Evolutionary conservation across 2,888 invertebrate species (phyloP).

Genomic region (Quadriops clusia): DNA sequence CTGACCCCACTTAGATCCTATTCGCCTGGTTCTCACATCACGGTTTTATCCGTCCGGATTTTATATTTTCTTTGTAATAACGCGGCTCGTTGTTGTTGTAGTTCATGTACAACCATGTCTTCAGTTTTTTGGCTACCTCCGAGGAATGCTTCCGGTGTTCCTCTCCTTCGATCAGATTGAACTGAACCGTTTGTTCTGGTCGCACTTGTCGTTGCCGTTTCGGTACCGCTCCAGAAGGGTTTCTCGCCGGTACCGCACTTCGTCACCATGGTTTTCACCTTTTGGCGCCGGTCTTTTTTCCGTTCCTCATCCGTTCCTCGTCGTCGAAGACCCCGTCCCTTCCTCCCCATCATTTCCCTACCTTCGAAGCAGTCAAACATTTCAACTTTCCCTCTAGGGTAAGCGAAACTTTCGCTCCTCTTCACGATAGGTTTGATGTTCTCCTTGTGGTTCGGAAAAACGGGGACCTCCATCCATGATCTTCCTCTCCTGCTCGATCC

Average conservation of each 20-base stretch:
- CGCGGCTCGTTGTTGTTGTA: conserved; percentile 17
- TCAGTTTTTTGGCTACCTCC: conserved; percentile 39
- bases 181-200: conserved; percentile 35
- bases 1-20: too few species aligned
- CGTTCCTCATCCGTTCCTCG: conserved; percentile 15
- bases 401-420: conserved; percentile 23
- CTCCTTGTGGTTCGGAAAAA: conserved; percentile 10
- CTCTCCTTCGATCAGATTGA: conserved; percentile 36
- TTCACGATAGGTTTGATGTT: conserved; percentile 14
- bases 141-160: conserved; percentile 37
- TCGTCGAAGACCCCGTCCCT: too few species aligned
- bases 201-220: conserved; percentile 26
- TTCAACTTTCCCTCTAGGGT: conserved; percentile 15
- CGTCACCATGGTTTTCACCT: conserved; percentile 17
- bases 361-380: conserved; percentile 18
- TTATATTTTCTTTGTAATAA: conserved; percentile 9
- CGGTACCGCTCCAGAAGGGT: conserved; percentile 23
- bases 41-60: too few species aligned
- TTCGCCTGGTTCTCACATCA: too few species aligned
- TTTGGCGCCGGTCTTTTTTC: conserved; percentile 30
- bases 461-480: conserved; percentile 12
- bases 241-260: conserved; percentile 25
- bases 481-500: conserved; percentile 14
- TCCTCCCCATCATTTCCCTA: too few species aligned
- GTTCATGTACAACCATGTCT: conserved; percentile 37